These are phyloP conservation scores for Papilio polyxenes DNA, from an alignment of 1,140 invertebrate species.

Conservation along the genomic window DNA sequence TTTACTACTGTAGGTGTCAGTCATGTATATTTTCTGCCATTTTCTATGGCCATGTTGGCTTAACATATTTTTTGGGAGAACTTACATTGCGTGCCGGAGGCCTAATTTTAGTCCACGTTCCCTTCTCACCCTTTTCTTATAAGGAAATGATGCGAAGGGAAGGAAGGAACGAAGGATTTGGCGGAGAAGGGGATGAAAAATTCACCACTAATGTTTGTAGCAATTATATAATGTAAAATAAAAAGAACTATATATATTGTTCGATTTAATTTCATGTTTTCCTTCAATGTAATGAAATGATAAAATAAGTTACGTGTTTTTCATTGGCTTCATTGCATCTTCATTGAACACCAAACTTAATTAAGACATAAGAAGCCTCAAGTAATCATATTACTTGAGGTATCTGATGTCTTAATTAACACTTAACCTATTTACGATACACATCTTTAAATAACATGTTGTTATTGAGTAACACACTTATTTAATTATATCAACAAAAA, in stretches of 20 bases:
- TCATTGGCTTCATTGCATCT: conserved; percentile 13
- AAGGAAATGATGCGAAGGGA: too few relatives aligned
- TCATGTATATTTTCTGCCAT: too few relatives aligned
- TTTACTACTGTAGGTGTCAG: too few relatives aligned
- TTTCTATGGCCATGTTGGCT: too few relatives aligned
- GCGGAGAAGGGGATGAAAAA: too few relatives aligned
- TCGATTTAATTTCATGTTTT: neutral
- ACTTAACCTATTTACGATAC: conserved; percentile 10
- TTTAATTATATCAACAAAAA: neutral
- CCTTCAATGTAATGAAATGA: neutral
- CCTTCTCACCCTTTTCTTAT: too few relatives aligned
- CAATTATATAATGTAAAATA: neutral
- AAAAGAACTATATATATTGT: neutral
- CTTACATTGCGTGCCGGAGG: too few relatives aligned
- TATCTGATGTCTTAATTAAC: neutral
- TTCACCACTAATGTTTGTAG: neutral
- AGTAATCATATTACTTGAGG: conserved; percentile 13
- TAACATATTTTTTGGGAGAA: too few relatives aligned
- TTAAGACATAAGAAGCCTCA: conserved; percentile 1
- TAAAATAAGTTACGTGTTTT: conserved; percentile 24
- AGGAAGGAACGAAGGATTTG: too few relatives aligned
- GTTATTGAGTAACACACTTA: neutral
- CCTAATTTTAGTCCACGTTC: too few relatives aligned
- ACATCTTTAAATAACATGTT: neutral
- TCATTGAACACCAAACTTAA: conserved; percentile 17